These are phyloP conservation scores for Notocelia uddmanniana DNA, from an alignment of 2,888 invertebrate species.

Conservation along the genomic window DNA sequence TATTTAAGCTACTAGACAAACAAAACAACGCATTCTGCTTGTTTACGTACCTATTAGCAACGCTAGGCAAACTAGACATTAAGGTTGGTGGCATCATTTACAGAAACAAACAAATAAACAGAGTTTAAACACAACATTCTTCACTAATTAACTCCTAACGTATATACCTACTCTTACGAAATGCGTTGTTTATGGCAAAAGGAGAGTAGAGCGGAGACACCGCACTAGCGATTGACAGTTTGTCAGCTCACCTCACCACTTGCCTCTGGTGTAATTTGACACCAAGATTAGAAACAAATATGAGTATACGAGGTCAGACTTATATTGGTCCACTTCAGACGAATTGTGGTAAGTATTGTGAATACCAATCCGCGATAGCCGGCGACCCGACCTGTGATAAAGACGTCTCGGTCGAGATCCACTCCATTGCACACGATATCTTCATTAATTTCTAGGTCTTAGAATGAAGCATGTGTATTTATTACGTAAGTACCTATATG, in stretches of 20 bases:
- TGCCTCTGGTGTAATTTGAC: background rate
- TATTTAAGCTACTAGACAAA: background rate
- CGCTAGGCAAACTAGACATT: conserved; percentile 17
- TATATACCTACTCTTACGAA: conserved; percentile 18
- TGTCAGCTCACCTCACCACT: background rate
- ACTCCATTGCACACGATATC: conserved; percentile 16
- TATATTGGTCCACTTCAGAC: background rate
- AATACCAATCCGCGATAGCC: conserved; percentile 36
- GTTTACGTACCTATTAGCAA: background rate
- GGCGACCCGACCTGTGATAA: conserved; percentile 46
- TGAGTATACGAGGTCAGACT: background rate
- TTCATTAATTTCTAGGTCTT: conserved; percentile 18
- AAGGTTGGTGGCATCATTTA: conserved; percentile 10
- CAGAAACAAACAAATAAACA: conserved; percentile 4
- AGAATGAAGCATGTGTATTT: background rate
- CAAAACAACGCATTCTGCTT: background rate
- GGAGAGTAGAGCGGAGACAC: conserved; percentile 44
- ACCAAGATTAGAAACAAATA: background rate
- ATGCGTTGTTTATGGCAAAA: conserved; percentile 19
- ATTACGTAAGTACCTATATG: background rate
- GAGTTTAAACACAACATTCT: background rate
- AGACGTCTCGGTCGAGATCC: conserved; percentile 33
- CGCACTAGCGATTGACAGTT: conserved; percentile 11
- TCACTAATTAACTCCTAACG: conserved; percentile 10
- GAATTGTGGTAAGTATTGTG: background rate